Evolutionary conservation across 1,140 invertebrate species (phyloP), one percentile per base, ranked within the genome.

Genomic region (Campoletis sonorensis): DNA sequence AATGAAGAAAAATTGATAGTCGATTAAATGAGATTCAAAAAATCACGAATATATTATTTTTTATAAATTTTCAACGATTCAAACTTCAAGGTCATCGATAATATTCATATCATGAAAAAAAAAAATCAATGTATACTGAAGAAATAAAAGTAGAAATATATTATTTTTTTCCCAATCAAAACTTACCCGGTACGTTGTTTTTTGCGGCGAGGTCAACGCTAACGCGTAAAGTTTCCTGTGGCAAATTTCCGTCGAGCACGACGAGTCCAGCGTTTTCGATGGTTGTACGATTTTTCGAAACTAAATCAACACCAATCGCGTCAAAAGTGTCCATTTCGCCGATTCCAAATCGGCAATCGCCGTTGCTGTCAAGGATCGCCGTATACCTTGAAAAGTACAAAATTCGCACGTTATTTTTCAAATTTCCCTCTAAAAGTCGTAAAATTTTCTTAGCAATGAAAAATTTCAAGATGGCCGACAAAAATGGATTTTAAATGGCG

Each of bases 281-380:
- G 49, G 83, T 80, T 27, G 83, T 84, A 77, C 83, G 81, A 86
- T 88, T 79, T 64, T 89, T 82, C 85, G 91, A 92, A 90, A 95
- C 93, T 80, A 94, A 90, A 79, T 95, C 88, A 5, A 93, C 89
- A 11, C 94, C 94, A 64, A 99, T 96, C 77, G 92, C 87, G n/a
- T 93, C 86, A 87, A 98, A 96, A 73, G 97, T 94, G 27, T 94
- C 93, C 96, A 98, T 97, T 87, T 98, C 97, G 0, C 96, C 97
- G 49, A 98, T 90, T 0, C 96, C 95, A 68, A 97, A 93, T 67
- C 94, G 92, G 85, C 97, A 96, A 85, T 98, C 96, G 0, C 98
- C 97, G 26, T 89, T 90, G 0, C 90, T 85, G 86, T 96, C 94
- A 26, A 98, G 91, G 23, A 98, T 89, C 5, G 95, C 94, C 0